Percentiles rank a stretch among this genome's conserved stretches.
Conservation (phyloP, 2,797 vertebrate genomes). For the Argya squamiceps region DNA sequence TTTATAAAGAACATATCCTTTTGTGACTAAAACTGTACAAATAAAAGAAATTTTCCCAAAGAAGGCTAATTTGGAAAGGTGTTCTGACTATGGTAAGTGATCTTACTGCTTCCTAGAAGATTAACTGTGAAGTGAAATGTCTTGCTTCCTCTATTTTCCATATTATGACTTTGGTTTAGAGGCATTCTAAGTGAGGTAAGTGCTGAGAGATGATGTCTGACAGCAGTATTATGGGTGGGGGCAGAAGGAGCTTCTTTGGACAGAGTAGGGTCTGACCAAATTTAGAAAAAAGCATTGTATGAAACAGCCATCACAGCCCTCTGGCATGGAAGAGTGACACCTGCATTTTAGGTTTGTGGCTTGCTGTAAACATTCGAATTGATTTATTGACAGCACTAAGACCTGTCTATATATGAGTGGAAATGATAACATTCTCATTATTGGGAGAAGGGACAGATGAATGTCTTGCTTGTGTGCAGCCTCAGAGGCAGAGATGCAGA, state of each 20-base stretch:
- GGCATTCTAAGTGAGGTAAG: constrained; percentile 29
- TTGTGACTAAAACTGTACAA: not conserved
- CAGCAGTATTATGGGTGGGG: not conserved
- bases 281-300: not conserved
- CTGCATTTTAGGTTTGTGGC: not conserved
- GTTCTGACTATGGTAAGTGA: not conserved
- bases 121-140: not conserved
- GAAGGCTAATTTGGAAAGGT: not conserved
- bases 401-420: not conserved
- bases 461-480: not conserved
- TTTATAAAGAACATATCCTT: not conserved
- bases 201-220: not conserved
- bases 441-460: not conserved
- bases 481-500: not conserved
- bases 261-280: not conserved
- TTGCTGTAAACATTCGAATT: not conserved
- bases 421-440: not conserved
- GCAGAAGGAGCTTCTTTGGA: not conserved
- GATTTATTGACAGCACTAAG: not conserved
- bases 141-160: not conserved
- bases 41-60: not conserved
- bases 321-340: accelerated
- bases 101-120: not conserved
- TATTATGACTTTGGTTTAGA: not conserved
- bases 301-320: not conserved